A percentile compares a stretch with the other conserved stretches of the same genome.
Conservation (phyloP, 2,113 vertebrate genomes). For the Mastomys coucha region DNA sequence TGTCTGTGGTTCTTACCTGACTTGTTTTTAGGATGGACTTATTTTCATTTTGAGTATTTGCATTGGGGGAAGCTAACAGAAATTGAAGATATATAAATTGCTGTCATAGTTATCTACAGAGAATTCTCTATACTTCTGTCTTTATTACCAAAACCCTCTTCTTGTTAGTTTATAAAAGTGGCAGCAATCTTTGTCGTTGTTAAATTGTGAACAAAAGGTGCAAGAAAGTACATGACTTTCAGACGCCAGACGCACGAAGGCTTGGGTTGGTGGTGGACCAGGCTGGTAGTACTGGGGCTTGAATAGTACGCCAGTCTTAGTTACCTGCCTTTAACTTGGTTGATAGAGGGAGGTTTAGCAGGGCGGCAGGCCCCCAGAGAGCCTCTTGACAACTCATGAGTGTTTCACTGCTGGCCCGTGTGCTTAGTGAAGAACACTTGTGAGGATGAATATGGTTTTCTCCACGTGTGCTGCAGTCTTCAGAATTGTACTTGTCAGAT, state of each 20-base stretch:
- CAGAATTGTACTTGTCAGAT: background rate
- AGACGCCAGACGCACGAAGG: background rate
- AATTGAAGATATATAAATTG: conserved; percentile 13
- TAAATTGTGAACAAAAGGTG: background rate
- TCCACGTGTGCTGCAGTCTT: background rate
- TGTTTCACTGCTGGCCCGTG: background rate
- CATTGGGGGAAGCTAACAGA: background rate
- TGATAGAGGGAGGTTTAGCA: background rate
- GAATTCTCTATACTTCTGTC: background rate
- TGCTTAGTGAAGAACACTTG: background rate
- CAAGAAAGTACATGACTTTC: background rate
- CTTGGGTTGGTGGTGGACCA: background rate
- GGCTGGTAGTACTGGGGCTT: background rate
- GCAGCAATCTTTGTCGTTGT: background rate
- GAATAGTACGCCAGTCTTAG: background rate
- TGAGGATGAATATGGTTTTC: background rate
- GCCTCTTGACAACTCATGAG: background rate
- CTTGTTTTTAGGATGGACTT: conserved; percentile 36
- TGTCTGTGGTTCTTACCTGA: background rate
- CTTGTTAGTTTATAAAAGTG: background rate
- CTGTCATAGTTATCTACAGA: background rate
- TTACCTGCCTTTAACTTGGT: background rate
- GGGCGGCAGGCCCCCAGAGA: background rate
- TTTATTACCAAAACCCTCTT: background rate
- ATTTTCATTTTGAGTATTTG: background rate